phyloP scores from a whole-genome alignment of 2,888 invertebrate species.

The Graphium colonna region DNA sequence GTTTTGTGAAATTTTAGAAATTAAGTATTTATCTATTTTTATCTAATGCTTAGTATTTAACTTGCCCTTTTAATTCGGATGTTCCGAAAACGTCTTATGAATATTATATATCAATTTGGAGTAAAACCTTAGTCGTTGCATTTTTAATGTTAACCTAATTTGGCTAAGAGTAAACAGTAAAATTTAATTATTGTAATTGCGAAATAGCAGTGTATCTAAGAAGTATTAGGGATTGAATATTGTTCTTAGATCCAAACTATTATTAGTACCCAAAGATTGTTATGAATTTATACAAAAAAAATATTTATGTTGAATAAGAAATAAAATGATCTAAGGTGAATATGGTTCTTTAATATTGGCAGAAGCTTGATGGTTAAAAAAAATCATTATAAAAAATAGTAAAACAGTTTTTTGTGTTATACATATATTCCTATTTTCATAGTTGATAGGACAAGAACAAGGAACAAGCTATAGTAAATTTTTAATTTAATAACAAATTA shows the following conservation, averaged over 20 bases:
- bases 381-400: not conserved
- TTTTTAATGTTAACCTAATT: slow-evolving; percentile 34
- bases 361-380: slow-evolving; percentile 8
- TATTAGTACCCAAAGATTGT: slow-evolving; percentile 79
- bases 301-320: slow-evolving; percentile 79
- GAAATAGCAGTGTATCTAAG: slow-evolving; percentile 32
- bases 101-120: slow-evolving; percentile 2
- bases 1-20: not conserved
- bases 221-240: slow-evolving; percentile 49
- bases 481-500: too few species aligned
- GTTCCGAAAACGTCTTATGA: too few species aligned
- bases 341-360: slow-evolving; percentile 37
- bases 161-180: slow-evolving; percentile 39
- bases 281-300: slow-evolving; percentile 79
- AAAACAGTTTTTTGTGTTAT: too few species aligned
- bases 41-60: too few species aligned
- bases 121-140: slow-evolving; percentile 67
- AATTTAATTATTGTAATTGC: slow-evolving; percentile 37
- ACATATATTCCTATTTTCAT: too few species aligned
- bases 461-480: too few species aligned
- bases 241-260: slow-evolving; percentile 59
- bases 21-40: too few species aligned
- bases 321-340: slow-evolving; percentile 68
- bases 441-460: too few species aligned
- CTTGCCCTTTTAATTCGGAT: too few species aligned